phyloP scores from a whole-genome alignment of 2,113 vertebrate genomes.

The Halcyon senegalensis region DNA sequence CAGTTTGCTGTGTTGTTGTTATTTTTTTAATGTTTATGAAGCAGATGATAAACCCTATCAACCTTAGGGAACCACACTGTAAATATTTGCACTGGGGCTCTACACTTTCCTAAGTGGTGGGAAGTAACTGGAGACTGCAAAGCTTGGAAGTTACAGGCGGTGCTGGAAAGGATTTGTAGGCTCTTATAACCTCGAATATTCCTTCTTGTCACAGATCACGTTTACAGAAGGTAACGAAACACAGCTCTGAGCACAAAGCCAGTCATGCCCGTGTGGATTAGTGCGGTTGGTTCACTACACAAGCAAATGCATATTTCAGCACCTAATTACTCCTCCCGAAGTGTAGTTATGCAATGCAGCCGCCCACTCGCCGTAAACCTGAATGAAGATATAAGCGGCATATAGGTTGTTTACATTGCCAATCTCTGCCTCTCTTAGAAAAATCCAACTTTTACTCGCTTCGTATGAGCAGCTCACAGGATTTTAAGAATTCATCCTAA shows the following conservation, averaged over 20 bases:
- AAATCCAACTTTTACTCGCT: slow-evolving; percentile 35
- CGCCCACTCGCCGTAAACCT: slow-evolving; percentile 53
- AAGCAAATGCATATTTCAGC: slow-evolving; percentile 3
- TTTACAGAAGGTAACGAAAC: neutral
- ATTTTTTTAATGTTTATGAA: neutral
- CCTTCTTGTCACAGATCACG: neutral
- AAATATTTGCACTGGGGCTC: neutral
- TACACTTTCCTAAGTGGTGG: neutral
- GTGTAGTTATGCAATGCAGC: slow-evolving; percentile 9
- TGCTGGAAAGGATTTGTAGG: neutral
- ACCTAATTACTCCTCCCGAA: slow-evolving; percentile 31
- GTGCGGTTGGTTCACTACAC: neutral
- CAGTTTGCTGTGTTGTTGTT: neutral
- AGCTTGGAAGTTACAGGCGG: neutral
- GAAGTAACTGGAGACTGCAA: neutral
- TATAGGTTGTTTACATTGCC: slow-evolving; percentile 54
- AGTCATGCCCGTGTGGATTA: neutral
- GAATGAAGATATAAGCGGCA: slow-evolving; percentile 53
- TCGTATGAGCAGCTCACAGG: slow-evolving; percentile 40
- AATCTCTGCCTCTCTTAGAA: slow-evolving; percentile 48
- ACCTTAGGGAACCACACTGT: neutral
- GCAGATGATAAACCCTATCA: neutral
- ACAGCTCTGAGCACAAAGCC: neutral
- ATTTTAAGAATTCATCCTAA: slow-evolving; percentile 53
- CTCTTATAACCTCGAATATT: neutral